Evolutionary conservation across 2,797 vertebrate genomes (phyloP).

Genomic region (Channallabes apus): DNA sequence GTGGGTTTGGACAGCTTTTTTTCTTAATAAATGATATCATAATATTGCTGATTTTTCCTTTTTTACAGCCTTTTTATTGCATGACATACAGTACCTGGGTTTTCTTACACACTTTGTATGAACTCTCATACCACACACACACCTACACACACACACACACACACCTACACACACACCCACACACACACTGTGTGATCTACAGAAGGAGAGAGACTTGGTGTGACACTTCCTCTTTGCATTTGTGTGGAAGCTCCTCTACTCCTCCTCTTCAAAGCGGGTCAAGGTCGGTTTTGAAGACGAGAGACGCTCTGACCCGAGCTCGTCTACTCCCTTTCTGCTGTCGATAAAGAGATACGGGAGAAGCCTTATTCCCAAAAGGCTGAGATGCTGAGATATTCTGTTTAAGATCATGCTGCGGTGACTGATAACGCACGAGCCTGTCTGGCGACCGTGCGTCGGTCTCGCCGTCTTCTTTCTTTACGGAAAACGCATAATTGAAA

Average conservation of each 20-base stretch:
- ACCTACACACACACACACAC: conserved; percentile 1
- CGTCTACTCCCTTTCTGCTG: neutral
- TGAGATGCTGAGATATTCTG: conserved; percentile 7
- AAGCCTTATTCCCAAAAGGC: too few species aligned
- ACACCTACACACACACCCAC: conserved; percentile 6
- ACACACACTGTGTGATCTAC: conserved; percentile 4
- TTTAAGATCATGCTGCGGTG: neutral
- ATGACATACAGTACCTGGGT: neutral
- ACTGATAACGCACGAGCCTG: neutral
- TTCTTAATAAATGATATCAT: too few species aligned
- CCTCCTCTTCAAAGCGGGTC: conserved; percentile 40
- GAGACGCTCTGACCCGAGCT: conserved; percentile 32
- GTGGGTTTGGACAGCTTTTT: too few species aligned
- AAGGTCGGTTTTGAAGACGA: conserved; percentile 60
- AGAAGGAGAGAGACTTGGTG: conserved; percentile 3
- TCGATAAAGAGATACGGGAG: neutral
- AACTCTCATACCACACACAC: neutral
- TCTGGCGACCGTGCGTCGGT: neutral
- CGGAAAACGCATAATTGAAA: neutral
- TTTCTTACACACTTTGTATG: neutral
- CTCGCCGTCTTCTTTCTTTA: neutral
- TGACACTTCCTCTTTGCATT: conserved; percentile 19
- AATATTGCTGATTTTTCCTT: too few species aligned
- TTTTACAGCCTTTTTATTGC: neutral
- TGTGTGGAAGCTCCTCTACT: neutral